Percentiles rank a stretch among this genome's conserved stretches.
phyloP scores from a whole-genome alignment of 2,888 invertebrate species.

The Nematopogon swammerdamellus region DNA sequence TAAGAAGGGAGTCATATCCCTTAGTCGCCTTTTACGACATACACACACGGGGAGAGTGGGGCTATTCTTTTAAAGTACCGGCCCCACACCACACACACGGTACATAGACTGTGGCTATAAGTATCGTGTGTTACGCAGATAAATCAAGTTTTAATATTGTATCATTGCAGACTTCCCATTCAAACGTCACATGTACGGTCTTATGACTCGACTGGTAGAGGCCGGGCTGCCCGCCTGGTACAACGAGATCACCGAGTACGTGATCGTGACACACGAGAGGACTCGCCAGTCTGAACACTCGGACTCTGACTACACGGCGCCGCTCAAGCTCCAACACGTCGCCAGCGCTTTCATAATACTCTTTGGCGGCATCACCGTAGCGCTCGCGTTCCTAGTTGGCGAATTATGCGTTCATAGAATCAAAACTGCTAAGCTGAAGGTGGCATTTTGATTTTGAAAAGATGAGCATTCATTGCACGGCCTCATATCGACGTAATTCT shows the following conservation, averaged over 20 bases:
- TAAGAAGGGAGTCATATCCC: too few relatives aligned
- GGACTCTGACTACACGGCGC: background rate
- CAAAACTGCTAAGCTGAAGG: too few relatives aligned
- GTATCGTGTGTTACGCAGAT: too few relatives aligned
- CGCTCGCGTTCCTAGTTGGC: background rate
- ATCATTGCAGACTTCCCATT: constrained; percentile 23
- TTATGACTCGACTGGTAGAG: constrained; percentile 21
- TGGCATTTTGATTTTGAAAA: too few relatives aligned
- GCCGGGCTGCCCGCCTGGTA: constrained; percentile 24
- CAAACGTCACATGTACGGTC: constrained; percentile 15
- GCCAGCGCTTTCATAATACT: background rate
- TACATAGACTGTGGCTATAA: too few relatives aligned
- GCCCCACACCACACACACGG: too few relatives aligned
- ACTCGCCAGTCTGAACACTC: background rate
- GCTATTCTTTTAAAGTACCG: too few relatives aligned
- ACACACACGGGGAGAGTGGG: too few relatives aligned
- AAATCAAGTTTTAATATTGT: too few relatives aligned
- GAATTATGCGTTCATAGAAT: background rate
- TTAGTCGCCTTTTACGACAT: too few relatives aligned
- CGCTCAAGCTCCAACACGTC: background rate
- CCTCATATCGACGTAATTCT: too few relatives aligned
- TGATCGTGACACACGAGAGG: background rate
- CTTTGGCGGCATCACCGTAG: background rate
- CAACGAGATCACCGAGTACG: constrained; percentile 12
- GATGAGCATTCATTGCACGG: too few relatives aligned